Evolutionary conservation across 2,113 vertebrate species (phyloP).

Genomic region (Gavia stellata): DNA sequence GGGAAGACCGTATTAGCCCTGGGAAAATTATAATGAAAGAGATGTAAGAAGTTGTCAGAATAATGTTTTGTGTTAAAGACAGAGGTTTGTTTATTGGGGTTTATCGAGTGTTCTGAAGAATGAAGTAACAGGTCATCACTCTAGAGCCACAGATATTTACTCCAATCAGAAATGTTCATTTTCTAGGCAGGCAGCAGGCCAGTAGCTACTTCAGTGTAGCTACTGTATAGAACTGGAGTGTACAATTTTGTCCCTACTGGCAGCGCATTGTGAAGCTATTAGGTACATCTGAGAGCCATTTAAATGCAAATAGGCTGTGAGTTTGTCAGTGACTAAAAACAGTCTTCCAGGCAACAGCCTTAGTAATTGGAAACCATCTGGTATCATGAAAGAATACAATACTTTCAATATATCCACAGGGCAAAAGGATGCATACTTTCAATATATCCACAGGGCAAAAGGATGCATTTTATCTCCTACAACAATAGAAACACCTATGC

Average conservation of each 20-base stretch:
- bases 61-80: background rate
- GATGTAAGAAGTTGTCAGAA: background rate
- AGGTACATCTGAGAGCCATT: constrained; percentile 11
- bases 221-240: background rate
- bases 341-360: background rate
- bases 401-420: background rate
- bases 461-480: background rate
- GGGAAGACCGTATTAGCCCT: background rate
- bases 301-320: constrained; percentile 36
- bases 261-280: background rate
- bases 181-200: background rate
- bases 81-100: fast-evolving
- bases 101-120: background rate
- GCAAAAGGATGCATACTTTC: background rate
- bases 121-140: background rate
- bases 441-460: background rate
- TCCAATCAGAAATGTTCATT: background rate
- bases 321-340: constrained; percentile 31
- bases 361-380: constrained; percentile 61
- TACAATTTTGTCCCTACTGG: background rate
- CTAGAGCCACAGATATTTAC: background rate
- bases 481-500: background rate
- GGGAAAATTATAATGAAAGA: background rate
- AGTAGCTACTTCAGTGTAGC: background rate
- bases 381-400: background rate